A percentile compares a stretch with the other conserved stretches of the same genome.
Evolutionary conservation across 2,888 invertebrate species (phyloP).

Genomic region (Cephus pygmeus): DNA sequence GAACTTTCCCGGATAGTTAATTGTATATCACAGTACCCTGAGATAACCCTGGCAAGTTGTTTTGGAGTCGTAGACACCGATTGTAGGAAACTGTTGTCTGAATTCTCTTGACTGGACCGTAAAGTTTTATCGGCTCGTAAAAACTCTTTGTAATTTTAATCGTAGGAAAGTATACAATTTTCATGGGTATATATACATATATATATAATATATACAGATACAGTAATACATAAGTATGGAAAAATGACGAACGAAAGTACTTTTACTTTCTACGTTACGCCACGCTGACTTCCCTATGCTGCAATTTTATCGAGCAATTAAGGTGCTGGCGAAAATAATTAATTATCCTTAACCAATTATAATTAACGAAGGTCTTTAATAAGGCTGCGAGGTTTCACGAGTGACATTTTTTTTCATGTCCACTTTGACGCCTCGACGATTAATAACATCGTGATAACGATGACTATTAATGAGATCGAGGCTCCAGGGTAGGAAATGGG

Average conservation of each 20-base stretch:
- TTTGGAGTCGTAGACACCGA: neutral
- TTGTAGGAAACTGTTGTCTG: neutral
- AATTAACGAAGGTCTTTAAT: neutral
- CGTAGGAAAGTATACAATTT: neutral
- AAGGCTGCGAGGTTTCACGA: neutral
- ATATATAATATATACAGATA: slow-evolving; percentile 9
- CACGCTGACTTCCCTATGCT: neutral
- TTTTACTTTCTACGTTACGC: slow-evolving; percentile 43
- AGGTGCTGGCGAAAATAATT: neutral
- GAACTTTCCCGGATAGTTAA: neutral
- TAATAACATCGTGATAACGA: neutral
- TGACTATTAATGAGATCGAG: neutral
- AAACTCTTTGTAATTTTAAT: too few species aligned
- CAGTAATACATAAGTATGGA: slow-evolving; percentile 30
- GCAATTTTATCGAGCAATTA: neutral
- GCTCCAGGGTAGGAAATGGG: neutral
- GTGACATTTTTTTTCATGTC: neutral
- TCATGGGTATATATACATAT: neutral
- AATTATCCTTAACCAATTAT: neutral
- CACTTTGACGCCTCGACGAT: neutral
- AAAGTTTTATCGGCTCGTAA: too few species aligned
- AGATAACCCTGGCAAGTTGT: neutral
- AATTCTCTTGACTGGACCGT: too few species aligned
- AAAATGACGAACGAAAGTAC: slow-evolving; percentile 35
- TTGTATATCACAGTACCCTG: neutral